Conservation (phyloP, 2,113 vertebrate genomes). For the Myotis brandtii region DNA sequence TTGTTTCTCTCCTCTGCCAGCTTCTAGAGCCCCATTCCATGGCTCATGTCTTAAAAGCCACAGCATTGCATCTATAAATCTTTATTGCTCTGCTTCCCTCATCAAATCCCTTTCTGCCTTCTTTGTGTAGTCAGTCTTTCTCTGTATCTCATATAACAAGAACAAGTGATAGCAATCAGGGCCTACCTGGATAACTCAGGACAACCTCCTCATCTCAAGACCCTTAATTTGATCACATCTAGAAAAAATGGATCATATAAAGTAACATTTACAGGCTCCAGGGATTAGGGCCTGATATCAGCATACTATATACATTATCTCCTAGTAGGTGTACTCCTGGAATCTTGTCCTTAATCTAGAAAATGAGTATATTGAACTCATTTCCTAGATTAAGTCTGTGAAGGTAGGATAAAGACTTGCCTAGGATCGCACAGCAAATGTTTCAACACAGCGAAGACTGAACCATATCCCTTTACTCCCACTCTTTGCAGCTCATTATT, state of each 20-base stretch:
- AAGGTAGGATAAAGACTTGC: conserved; percentile 42
- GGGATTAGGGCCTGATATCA: background rate
- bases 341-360: background rate
- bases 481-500: conserved; percentile 6
- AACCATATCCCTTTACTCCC: background rate
- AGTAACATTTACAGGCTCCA: background rate
- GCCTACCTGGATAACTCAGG: background rate
- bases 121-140: background rate
- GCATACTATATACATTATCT: background rate
- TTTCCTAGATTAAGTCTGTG: conserved; percentile 49
- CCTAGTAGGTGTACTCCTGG: background rate
- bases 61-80: background rate
- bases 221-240: background rate
- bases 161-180: background rate
- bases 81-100: background rate
- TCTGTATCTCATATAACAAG: background rate
- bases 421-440: background rate
- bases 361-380: background rate
- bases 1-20: background rate
- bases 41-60: background rate
- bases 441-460: background rate
- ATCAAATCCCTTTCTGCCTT: background rate
- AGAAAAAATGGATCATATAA: background rate
- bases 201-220: background rate
- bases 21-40: background rate